Evolutionary conservation across 1,140 invertebrate species (phyloP).

Genomic region (Drosophila sucinea): DNA sequence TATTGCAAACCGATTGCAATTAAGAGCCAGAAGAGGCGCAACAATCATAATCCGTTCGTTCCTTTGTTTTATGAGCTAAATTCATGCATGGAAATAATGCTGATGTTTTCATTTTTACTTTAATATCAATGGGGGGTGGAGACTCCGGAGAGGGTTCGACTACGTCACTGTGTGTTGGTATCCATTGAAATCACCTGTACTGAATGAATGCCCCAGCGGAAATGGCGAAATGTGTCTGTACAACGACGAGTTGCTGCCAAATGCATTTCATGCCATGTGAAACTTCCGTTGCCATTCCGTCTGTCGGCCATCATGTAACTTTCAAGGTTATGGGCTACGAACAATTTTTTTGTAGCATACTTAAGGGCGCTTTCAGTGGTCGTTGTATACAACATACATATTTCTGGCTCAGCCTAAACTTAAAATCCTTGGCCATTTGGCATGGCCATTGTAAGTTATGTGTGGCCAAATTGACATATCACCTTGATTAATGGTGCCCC

Average conservation of each 20-base stretch:
- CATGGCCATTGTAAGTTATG: conserved; percentile 58
- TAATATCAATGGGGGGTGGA: no score
- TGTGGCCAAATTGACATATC: conserved; percentile 61
- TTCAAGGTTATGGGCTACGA: conserved; percentile 41
- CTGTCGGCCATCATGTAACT: conserved; percentile 16
- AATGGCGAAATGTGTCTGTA: conserved; percentile 39
- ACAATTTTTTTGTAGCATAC: conserved; percentile 14
- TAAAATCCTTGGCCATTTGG: conserved; percentile 33
- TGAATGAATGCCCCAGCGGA: conserved; percentile 13
- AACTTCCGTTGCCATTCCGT: conserved; percentile 33
- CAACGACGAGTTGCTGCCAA: conserved; percentile 22
- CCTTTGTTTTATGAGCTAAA: no score
- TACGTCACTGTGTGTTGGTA: neutral
- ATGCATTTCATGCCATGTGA: conserved; percentile 33
- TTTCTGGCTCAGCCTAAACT: neutral
- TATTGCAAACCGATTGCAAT: conserved; percentile 7
- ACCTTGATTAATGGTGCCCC: conserved; percentile 62
- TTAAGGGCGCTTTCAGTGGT: neutral
- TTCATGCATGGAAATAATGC: no score
- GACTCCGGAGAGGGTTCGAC: no score
- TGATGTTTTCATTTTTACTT: no score
- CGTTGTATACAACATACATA: neutral
- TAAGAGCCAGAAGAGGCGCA: no score
- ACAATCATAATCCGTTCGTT: no score
- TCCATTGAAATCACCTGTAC: neutral